Percentiles rank a stretch among this genome's conserved stretches.
Evolutionary conservation across 2,113 vertebrate genomes (phyloP).

Genomic region (Felis chaus): DNA sequence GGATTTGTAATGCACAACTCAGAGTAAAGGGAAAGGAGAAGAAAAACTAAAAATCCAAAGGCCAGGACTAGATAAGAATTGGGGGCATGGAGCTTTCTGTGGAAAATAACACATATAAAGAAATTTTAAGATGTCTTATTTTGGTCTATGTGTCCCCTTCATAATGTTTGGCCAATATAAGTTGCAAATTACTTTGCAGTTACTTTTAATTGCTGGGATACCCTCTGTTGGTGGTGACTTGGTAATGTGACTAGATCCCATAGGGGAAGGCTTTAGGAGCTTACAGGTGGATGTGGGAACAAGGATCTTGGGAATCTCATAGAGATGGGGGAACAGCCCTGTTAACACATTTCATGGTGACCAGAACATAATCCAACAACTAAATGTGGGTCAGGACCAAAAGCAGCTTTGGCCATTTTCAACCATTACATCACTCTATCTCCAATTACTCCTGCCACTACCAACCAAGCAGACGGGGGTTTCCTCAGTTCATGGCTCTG

Average conservation of each 20-base stretch:
- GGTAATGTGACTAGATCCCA: not conserved
- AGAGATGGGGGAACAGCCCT: too few relatives aligned
- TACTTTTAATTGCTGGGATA: not conserved
- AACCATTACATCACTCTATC: not conserved
- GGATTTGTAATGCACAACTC: not conserved
- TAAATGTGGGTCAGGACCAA: not conserved
- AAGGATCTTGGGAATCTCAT: not conserved
- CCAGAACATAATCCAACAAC: not conserved
- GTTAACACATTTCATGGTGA: not conserved
- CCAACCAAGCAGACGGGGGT: not conserved
- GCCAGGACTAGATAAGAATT: not conserved
- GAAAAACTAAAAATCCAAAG: not conserved
- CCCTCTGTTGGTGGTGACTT: not conserved
- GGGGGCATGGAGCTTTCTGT: not conserved
- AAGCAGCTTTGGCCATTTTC: not conserved
- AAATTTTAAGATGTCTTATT: not conserved
- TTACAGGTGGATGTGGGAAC: not conserved
- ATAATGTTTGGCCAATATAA: not conserved
- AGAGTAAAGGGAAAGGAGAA: not conserved
- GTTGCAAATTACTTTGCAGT: not conserved
- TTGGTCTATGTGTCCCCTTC: not conserved
- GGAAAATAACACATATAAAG: not conserved
- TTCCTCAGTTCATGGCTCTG: not conserved
- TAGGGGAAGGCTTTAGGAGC: not conserved
- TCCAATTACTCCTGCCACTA: not conserved